These are phyloP conservation scores for Odontesthes bonariensis DNA, from an alignment of 2,113 vertebrate species.

Conservation along the genomic window DNA sequence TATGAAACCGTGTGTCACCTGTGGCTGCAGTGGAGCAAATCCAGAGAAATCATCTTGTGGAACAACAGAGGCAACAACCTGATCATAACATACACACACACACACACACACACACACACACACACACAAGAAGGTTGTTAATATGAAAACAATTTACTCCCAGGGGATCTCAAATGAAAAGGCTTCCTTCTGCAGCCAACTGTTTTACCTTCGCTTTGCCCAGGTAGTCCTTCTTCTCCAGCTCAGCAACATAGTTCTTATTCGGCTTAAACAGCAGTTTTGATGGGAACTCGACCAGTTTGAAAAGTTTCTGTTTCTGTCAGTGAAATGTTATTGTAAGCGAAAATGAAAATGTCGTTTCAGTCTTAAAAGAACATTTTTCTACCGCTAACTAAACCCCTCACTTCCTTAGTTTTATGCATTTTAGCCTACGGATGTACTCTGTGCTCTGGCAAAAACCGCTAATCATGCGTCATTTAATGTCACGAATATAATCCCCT, in stretches of 20 bases:
- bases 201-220: conserved; percentile 92
- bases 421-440: too few relatives aligned
- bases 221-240: conserved; percentile 96
- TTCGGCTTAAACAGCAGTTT: conserved; percentile 92
- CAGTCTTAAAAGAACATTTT: too few relatives aligned
- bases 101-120: too few relatives aligned
- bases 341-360: neutral
- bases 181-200: too few relatives aligned
- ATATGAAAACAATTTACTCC: too few relatives aligned
- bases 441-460: too few relatives aligned
- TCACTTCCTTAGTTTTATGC: too few relatives aligned
- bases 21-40: conserved; percentile 94
- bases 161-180: too few relatives aligned
- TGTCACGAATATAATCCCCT: too few relatives aligned
- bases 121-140: too few relatives aligned
- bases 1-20: conserved; percentile 77
- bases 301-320: conserved; percentile 92
- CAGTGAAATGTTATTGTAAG: conserved; percentile 9
- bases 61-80: conserved; percentile 94
- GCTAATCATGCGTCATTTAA: too few relatives aligned
- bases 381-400: too few relatives aligned
- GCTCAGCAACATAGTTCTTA: conserved; percentile 93
- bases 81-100: conserved; percentile 7
- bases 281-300: conserved; percentile 82
- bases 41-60: conserved; percentile 93